A percentile compares a stretch with the other conserved stretches of the same genome.
Conservation (phyloP, 2,888 invertebrate genomes). For the Pogonocherus hispidulus region DNA sequence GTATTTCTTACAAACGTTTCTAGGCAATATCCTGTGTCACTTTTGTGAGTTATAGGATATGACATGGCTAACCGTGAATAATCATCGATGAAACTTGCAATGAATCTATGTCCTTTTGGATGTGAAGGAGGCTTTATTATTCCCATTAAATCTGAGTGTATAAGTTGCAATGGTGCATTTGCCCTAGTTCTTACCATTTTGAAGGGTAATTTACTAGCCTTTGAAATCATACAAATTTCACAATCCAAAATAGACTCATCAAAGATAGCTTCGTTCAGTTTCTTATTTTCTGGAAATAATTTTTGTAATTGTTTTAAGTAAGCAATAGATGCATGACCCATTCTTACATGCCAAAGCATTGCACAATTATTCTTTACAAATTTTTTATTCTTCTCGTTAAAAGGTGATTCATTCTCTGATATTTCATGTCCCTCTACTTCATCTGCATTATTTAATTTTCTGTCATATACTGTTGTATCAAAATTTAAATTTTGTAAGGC, state of each 20-base stretch:
- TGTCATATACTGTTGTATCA: slow-evolving; percentile 1
- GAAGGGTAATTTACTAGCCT: slow-evolving; percentile 3
- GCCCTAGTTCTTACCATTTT: background rate
- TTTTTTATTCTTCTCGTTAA: background rate
- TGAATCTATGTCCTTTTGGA: slow-evolving; percentile 4
- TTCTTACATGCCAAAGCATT: slow-evolving; percentile 6
- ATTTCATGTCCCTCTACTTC: background rate
- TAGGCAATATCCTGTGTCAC: slow-evolving; percentile 15
- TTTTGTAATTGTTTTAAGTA: slow-evolving; percentile 1
- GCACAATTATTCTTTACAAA: slow-evolving; percentile 1
- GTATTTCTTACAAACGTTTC: slow-evolving; percentile 13
- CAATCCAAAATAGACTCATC: slow-evolving; percentile 2
- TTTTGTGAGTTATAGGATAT: slow-evolving; percentile 10
- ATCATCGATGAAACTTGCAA: slow-evolving; percentile 1
- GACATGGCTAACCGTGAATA: slow-evolving; percentile 12
- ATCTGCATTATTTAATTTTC: slow-evolving; percentile 2
- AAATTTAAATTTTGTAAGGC: background rate
- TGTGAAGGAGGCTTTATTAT: background rate
- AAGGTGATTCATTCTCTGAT: background rate
- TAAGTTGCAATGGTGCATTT: background rate
- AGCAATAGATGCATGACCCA: too few relatives aligned
- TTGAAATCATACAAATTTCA: slow-evolving; percentile 5
- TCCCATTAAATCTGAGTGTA: slow-evolving; percentile 1
- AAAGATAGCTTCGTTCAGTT: background rate
- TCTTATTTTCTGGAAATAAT: slow-evolving; percentile 3